These are phyloP conservation scores for Stenoptilia bipunctidactyla DNA, from an alignment of 2,888 invertebrate genomes.

Conservation along the genomic window DNA sequence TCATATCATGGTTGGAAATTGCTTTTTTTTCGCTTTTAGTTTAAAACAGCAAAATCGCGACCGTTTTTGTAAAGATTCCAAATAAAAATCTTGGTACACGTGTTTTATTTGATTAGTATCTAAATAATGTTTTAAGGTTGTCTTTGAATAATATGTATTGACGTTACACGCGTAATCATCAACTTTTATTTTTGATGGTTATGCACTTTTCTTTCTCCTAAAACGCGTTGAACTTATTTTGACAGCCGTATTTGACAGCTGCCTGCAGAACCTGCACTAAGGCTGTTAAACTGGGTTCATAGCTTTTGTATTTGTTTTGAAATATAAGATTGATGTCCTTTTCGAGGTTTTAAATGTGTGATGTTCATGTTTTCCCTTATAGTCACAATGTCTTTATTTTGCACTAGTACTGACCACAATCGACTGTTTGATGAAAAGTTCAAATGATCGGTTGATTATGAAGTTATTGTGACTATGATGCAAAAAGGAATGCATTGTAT, in stretches of 20 bases:
- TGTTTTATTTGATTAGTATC: slow-evolving; percentile 32
- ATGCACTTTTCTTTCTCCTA: too few relatives aligned
- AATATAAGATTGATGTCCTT: slow-evolving; percentile 36
- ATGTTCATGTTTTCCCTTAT: slow-evolving; percentile 47
- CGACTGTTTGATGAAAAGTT: slow-evolving; percentile 8
- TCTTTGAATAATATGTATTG: slow-evolving; percentile 7
- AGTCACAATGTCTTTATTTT: slow-evolving; percentile 31
- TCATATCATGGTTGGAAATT: slow-evolving; percentile 51
- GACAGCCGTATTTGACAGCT: neutral
- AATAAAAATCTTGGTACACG: slow-evolving; percentile 42
- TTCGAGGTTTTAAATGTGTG: slow-evolving; percentile 56
- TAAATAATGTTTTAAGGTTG: slow-evolving; percentile 39
- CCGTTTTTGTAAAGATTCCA: slow-evolving; percentile 23
- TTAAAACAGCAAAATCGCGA: slow-evolving; percentile 46
- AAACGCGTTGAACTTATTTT: neutral
- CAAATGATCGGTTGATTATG: slow-evolving; percentile 21
- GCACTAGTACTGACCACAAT: slow-evolving; percentile 29
- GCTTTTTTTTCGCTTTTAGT: slow-evolving; percentile 41
- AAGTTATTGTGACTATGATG: slow-evolving; percentile 39
- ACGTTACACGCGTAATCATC: too few relatives aligned
- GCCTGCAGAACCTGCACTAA: too few relatives aligned
- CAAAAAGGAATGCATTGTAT: slow-evolving; percentile 56
- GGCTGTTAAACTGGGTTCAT: slow-evolving; percentile 22
- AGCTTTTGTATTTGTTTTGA: slow-evolving; percentile 24
- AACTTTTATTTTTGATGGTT: too few relatives aligned